A percentile compares a stretch with the other conserved stretches of the same genome.
Evolutionary conservation across 1,140 invertebrate species (phyloP).

Genomic region (Heliconius himera): DNA sequence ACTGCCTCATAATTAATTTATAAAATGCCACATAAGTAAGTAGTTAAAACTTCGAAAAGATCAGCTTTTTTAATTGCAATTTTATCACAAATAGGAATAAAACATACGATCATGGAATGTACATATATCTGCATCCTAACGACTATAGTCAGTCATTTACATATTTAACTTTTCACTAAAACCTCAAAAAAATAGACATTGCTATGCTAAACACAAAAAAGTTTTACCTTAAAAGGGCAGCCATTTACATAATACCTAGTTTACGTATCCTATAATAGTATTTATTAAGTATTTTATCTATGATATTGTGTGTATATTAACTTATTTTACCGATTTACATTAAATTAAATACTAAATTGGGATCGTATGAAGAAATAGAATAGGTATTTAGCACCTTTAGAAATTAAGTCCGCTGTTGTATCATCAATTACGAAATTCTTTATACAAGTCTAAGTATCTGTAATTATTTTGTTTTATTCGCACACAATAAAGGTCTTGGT

Average conservation of each 20-base stretch:
- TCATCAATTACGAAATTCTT: slow-evolving; percentile 13
- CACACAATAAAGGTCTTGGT: slow-evolving; percentile 5
- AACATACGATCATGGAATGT: background rate
- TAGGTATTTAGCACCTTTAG: slow-evolving; percentile 23
- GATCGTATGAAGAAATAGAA: background rate
- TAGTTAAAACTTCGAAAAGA: background rate
- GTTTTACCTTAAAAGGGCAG: background rate
- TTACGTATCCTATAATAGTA: background rate
- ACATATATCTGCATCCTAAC: background rate
- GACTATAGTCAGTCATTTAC: background rate
- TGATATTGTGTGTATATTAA: background rate
- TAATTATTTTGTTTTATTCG: slow-evolving; percentile 10
- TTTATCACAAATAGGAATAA: background rate
- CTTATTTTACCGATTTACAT: background rate
- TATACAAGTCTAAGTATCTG: background rate
- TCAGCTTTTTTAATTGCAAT: background rate
- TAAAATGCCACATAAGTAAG: no score
- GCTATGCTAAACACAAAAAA: background rate
- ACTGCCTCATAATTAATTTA: no score
- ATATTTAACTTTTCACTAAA: background rate
- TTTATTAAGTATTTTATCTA: background rate
- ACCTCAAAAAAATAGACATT: background rate
- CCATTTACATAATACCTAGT: background rate
- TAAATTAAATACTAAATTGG: background rate
- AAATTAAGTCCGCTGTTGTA: slow-evolving; percentile 7